A percentile compares a stretch with the other conserved stretches of the same genome.
These are phyloP conservation scores for Tetragonula clypearis DNA, from an alignment of 1,140 invertebrate genomes.

Conservation along the genomic window DNA sequence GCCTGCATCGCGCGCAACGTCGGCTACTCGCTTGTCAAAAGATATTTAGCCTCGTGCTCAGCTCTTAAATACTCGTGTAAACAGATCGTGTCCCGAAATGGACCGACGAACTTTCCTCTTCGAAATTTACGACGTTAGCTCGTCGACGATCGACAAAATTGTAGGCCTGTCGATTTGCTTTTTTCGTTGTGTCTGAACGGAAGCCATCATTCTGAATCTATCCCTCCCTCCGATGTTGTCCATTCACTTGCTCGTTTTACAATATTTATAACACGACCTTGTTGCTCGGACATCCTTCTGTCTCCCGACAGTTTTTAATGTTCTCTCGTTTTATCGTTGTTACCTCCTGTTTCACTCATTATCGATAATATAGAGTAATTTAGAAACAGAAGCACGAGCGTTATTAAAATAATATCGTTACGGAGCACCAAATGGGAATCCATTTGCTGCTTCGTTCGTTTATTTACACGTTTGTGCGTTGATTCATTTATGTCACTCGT, in stretches of 20 bases:
- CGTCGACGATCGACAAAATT: conserved; percentile 13
- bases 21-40: conserved; percentile 43
- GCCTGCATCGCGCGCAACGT: background rate
- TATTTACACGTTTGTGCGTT: background rate
- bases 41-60: conserved; percentile 51
- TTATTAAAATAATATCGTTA: background rate
- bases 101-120: conserved; percentile 19
- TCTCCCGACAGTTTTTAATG: fast-evolving
- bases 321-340: background rate
- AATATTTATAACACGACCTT: background rate
- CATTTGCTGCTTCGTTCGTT: background rate
- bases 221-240: background rate
- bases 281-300: background rate
- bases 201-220: background rate
- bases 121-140: conserved; percentile 12
- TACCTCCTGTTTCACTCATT: background rate
- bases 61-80: conserved; percentile 51
- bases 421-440: background rate
- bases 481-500: background rate
- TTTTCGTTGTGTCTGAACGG: background rate
- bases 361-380: too few relatives aligned
- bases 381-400: too few relatives aligned
- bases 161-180: background rate
- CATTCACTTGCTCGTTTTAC: background rate
- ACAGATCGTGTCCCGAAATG: conserved; percentile 45